Conservation (phyloP, 30 jellyfish, hydroid and myxozoan species). For the Catostylus mosaicus region DNA sequence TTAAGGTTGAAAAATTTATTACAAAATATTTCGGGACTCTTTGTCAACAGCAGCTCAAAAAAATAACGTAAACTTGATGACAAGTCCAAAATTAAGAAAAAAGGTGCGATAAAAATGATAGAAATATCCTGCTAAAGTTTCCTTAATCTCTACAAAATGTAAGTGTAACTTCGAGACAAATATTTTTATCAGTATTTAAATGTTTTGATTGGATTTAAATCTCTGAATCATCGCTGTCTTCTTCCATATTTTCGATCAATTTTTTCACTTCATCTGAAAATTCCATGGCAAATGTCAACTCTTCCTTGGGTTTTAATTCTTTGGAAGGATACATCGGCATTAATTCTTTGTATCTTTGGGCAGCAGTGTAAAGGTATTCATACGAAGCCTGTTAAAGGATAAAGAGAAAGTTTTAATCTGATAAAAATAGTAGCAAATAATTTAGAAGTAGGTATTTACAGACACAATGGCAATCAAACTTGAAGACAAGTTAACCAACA, state of each 20-base stretch:
- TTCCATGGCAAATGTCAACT: neutral
- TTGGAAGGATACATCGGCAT: conserved; percentile 27
- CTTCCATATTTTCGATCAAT: conserved; percentile 36
- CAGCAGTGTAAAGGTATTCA: conserved; percentile 73
- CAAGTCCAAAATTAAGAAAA: too few species aligned
- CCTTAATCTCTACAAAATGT: too few species aligned
- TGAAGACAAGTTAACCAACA: neutral
- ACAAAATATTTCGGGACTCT: too few species aligned
- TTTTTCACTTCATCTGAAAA: conserved; percentile 32
- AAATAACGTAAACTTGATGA: too few species aligned
- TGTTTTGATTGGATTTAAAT: neutral
- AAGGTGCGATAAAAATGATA: too few species aligned
- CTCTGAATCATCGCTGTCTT: conserved; percentile 9
- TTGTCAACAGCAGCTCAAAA: too few species aligned
- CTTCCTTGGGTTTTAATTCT: neutral
- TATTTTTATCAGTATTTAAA: too few species aligned
- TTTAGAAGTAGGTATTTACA: neutral
- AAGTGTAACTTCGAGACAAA: too few species aligned
- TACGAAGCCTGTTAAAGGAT: conserved; percentile 56
- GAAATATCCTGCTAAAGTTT: too few species aligned
- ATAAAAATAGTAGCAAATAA: neutral
- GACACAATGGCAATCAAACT: neutral
- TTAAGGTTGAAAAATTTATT: too few species aligned
- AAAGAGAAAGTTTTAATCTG: neutral
- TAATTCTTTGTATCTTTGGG: conserved; percentile 55